Evolutionary conservation across 2,797 vertebrate species (phyloP).

Genomic region (Artibeus jamaicensis): DNA sequence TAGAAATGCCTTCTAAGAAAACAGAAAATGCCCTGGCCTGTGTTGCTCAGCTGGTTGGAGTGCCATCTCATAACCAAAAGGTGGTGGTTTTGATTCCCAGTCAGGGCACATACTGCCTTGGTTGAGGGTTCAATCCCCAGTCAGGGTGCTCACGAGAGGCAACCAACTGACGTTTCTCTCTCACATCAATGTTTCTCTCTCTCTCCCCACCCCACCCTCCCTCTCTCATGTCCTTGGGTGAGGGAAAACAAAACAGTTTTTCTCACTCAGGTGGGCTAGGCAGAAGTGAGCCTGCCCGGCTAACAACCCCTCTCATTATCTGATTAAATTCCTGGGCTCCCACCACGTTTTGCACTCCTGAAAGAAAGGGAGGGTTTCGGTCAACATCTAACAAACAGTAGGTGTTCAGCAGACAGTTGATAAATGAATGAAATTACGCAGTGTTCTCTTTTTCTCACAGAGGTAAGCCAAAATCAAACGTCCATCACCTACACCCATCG

Average conservation of each 20-base stretch:
- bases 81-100: background rate
- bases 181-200: no score
- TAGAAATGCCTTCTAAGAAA: background rate
- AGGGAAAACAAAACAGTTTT: background rate
- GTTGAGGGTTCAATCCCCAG: background rate
- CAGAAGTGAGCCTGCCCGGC: background rate
- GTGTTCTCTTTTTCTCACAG: background rate
- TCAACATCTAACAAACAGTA: background rate
- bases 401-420: background rate
- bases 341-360: background rate
- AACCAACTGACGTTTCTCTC: background rate
- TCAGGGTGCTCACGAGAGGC: background rate
- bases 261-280: background rate
- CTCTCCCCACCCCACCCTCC: background rate
- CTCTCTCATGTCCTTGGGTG: background rate
- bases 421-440: background rate
- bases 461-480: background rate
- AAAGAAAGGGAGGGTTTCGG: background rate
- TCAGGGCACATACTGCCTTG: background rate
- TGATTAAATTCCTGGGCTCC: background rate
- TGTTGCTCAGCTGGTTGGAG: background rate
- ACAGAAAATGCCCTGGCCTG: background rate
- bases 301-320: background rate
- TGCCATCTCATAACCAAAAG: background rate
- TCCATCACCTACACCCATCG: rapidly evolving